phyloP scores from a whole-genome alignment of 2,113 vertebrate genomes.

The Sapayoa aenigma region DNA sequence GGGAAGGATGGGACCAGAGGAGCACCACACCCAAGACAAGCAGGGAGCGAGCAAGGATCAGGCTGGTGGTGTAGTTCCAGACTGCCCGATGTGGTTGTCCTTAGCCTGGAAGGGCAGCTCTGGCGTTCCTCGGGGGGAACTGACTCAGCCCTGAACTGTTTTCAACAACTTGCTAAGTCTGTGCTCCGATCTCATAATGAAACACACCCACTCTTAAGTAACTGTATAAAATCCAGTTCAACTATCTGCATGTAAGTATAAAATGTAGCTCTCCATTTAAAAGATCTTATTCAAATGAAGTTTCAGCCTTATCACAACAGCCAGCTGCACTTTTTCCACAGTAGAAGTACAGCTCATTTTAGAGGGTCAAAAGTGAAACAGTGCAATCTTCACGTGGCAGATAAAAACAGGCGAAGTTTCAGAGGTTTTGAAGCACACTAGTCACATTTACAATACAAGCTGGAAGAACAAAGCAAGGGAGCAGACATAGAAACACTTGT shows the following conservation, averaged over 20 bases:
- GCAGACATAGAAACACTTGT: neutral
- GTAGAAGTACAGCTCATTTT: neutral
- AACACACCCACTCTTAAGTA: neutral
- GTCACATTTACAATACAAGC: neutral
- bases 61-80: neutral
- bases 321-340: neutral
- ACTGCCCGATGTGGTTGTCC: neutral
- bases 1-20: neutral
- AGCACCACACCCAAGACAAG: neutral
- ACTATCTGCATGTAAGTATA: neutral
- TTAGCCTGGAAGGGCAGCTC: neutral
- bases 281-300: neutral
- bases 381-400: neutral
- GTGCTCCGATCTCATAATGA: neutral
- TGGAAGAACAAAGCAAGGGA: neutral
- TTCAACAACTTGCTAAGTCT: neutral
- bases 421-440: neutral
- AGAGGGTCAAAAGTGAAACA: neutral
- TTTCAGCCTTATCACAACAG: neutral
- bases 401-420: neutral
- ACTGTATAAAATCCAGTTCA: neutral
- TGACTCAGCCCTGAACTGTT: neutral
- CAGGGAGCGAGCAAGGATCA: accelerated
- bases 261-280: neutral
- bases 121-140: neutral